phyloP scores from a whole-genome alignment of 2,113 vertebrate species.

The Colistium nudipinnis region DNA sequence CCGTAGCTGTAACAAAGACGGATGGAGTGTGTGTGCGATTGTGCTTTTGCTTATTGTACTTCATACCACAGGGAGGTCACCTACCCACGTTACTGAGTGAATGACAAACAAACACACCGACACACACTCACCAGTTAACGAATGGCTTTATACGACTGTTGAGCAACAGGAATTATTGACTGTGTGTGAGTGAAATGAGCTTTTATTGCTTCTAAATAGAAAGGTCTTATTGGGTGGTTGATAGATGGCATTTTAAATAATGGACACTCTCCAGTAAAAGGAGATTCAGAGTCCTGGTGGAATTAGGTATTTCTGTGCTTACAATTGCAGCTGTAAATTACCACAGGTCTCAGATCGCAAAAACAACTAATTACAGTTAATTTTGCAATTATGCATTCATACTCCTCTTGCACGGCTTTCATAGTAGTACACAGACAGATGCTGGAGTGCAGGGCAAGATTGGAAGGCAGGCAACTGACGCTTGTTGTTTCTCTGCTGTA shows the following conservation, averaged over 20 bases:
- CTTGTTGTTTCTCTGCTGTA: too few species aligned
- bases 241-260: constrained; percentile 38
- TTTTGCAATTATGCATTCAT: too few species aligned
- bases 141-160: constrained; percentile 28
- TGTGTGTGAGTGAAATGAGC: constrained; percentile 36
- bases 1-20: constrained; percentile 46
- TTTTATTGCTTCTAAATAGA: constrained; percentile 50
- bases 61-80: constrained; percentile 55
- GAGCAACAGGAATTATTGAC: constrained; percentile 49
- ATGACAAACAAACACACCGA: constrained; percentile 28
- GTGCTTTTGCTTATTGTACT: constrained; percentile 28
- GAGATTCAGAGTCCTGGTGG: not conserved
- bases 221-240: constrained; percentile 11
- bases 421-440: too few species aligned
- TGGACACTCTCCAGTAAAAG: constrained; percentile 19
- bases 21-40: constrained; percentile 33
- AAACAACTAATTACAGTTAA: not conserved
- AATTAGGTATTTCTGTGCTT: constrained; percentile 7
- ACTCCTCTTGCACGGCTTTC: too few species aligned
- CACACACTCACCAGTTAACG: constrained; percentile 11
- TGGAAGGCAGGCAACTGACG: too few species aligned
- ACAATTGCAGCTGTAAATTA: constrained; percentile 8
- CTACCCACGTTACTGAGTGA: constrained; percentile 46
- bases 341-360: not conserved
- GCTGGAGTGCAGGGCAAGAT: too few species aligned